phyloP scores from a whole-genome alignment of 2,888 invertebrate species.

The Lepas anatifera region DNA sequence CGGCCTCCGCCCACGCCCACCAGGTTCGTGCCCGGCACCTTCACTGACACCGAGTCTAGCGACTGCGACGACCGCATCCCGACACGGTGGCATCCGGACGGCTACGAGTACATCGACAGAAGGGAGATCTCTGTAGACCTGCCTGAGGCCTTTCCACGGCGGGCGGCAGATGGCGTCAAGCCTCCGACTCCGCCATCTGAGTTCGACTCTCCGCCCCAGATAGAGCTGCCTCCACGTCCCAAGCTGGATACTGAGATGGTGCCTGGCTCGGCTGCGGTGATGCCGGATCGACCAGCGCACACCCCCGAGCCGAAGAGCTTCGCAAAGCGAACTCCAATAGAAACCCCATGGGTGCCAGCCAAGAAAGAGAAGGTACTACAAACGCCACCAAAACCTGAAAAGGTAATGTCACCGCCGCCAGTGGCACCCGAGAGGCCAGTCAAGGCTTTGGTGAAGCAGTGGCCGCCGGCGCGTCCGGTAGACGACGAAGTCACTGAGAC shows the following conservation, averaged over 20 bases:
- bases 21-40: constrained; percentile 23
- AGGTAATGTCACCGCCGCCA: neutral
- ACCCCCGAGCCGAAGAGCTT: constrained; percentile 3
- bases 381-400: neutral
- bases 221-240: neutral
- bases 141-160: constrained; percentile 13
- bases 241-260: neutral
- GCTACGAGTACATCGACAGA: constrained; percentile 22
- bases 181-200: neutral
- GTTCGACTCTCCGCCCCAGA: neutral
- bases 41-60: constrained; percentile 44
- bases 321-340: neutral
- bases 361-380: neutral
- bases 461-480: neutral
- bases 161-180: neutral
- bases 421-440: neutral
- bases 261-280: neutral
- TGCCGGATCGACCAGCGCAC: too few relatives aligned
- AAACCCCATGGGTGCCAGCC: neutral
- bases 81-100: constrained; percentile 24
- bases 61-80: constrained; percentile 42
- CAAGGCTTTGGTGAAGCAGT: neutral
- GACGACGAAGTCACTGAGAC: neutral
- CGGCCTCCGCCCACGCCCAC: constrained; percentile 33
- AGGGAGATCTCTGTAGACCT: neutral